Base-by-base conservation (phyloP, 2,888 invertebrate genomes). In the Euclidia mi region DNA sequence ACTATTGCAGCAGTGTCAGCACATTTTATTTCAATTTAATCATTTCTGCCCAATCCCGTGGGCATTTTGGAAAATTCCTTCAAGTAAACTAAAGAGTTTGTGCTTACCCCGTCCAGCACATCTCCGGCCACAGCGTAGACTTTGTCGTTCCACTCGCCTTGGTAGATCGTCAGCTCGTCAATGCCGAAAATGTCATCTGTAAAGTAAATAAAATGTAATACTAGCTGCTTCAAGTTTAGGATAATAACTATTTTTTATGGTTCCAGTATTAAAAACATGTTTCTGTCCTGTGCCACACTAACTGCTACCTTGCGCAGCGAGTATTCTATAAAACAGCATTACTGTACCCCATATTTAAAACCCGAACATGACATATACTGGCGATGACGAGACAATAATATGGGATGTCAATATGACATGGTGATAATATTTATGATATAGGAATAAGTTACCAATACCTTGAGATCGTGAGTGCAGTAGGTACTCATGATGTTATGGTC, bases 121-220 rank as follows among this genome's bases (percentile, higher is more conserved):
- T 98, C 98, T 41, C 99, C 99, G 55, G 98, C 97, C 4, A 99
- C 98, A 2, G 98, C 97, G 78, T 98, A 98, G 9, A 97, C 96
- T 79, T 97, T 97, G 65, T 98, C 98, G 58, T 96, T 96, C 96
- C 97, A 97, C 76, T 98, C 97, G 12, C 98, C 98, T 69, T 98
- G 96, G 86, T 96, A 98, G 59, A 99, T 95, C 2, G 98, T 97
- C 59, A 99, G 95, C 93, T 99, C 99, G 82, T 99, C 98, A 74
- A 99, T 99, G 43, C 98, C 97, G 84, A 98, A 99, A 9, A 98
- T 95, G 81, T 99, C 99, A 95, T 97, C 98, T 98, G 85, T 10
- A n/a, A n/a, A n/a, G n/a, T n/a, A n/a, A n/a, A n/a, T n/a, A n/a
- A n/a, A n/a, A n/a, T n/a, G n/a, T n/a, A n/a, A n/a, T n/a, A n/a